Evolutionary conservation across 2,113 vertebrate species (phyloP).

Genomic region (Argyrosomus japonicus): DNA sequence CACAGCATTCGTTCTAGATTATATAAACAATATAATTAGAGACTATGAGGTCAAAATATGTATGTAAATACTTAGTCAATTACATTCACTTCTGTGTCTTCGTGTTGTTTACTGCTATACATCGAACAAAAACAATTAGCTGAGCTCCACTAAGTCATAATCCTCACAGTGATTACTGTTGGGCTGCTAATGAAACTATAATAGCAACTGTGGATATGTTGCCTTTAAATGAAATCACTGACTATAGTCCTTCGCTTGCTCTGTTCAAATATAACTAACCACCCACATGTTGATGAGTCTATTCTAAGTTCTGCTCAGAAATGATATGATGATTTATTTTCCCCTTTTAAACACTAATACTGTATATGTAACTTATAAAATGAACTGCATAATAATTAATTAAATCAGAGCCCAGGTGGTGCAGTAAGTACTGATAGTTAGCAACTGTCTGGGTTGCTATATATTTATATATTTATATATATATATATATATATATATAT

Average conservation of each 20-base stretch:
- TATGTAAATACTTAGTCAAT: neutral
- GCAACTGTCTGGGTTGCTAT: too few species aligned
- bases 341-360: too few species aligned
- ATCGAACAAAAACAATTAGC: neutral
- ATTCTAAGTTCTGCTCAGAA: neutral
- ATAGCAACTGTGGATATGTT: neutral
- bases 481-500: too few species aligned
- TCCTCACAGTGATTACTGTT: neutral
- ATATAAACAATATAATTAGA: neutral
- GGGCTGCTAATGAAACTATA: neutral
- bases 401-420: neutral
- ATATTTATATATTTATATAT: too few species aligned
- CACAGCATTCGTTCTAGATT: conserved; percentile 12
- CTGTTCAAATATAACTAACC: neutral
- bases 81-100: neutral
- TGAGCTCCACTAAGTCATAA: neutral
- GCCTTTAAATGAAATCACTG: neutral
- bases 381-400: neutral
- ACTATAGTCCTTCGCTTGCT: neutral
- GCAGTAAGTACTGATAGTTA: neutral
- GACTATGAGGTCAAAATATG: neutral
- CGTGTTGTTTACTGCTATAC: neutral
- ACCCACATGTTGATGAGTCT: neutral
- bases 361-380: neutral
- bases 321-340: neutral